Percentiles rank a stretch among this genome's conserved stretches.
phyloP scores from a whole-genome alignment of 2,797 vertebrate species.

The Onychomys leucogaster region DNA sequence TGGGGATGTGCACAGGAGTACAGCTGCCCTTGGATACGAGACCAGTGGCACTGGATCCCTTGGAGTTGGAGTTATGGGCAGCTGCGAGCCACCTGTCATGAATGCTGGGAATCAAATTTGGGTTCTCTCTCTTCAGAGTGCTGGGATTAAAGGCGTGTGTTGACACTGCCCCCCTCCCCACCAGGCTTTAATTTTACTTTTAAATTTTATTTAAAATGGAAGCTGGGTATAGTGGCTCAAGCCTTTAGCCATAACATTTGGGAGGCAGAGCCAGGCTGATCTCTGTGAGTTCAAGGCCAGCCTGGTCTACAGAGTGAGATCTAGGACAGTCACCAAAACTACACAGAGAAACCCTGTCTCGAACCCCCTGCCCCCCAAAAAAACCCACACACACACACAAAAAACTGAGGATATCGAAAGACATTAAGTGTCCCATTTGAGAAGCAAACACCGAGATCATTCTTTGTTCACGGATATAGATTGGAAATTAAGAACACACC shows the following conservation, averaged over 20 bases:
- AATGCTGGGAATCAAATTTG: neutral
- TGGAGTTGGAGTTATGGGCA: neutral
- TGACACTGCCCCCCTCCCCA: neutral
- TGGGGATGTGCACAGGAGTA: neutral
- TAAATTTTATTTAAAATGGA: neutral
- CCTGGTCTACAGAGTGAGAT: neutral
- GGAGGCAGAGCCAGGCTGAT: neutral
- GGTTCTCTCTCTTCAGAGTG: neutral
- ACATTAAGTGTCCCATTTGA: neutral
- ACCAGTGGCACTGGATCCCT: too few species aligned
- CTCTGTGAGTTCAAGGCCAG: neutral
- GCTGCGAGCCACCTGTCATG: neutral
- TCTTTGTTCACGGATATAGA: neutral
- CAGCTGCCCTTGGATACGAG: neutral
- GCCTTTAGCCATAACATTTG: neutral
- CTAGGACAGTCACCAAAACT: too few species aligned
- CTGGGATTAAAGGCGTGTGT: neutral
- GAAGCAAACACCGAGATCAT: neutral
- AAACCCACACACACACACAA: too few species aligned
- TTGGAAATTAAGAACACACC: conserved; percentile 2
- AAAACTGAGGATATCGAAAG: neutral
- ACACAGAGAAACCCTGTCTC: too few species aligned
- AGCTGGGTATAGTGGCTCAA: neutral
- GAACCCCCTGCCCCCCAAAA: too few species aligned
- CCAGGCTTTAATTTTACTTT: neutral